These are phyloP conservation scores for Takifugu rubripes DNA, from an alignment of 2,797 vertebrate genomes.

Conservation along the genomic window DNA sequence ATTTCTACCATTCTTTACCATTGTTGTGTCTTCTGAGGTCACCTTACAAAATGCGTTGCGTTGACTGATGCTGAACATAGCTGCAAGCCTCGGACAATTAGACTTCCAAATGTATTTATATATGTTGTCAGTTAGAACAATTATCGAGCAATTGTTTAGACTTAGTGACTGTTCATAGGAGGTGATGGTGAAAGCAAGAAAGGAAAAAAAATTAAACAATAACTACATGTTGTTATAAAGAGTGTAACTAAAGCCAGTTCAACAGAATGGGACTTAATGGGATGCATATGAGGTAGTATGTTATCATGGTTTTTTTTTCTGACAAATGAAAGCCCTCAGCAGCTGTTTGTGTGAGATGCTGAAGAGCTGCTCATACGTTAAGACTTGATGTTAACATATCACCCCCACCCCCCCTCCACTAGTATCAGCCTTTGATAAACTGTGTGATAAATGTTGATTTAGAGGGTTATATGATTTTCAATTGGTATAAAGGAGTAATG, in stretches of 20 bases:
- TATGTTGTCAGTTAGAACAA: too few species aligned
- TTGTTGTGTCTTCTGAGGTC: slow-evolving; percentile 20
- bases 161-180: too few species aligned
- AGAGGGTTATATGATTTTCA: slow-evolving; percentile 63
- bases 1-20: slow-evolving; percentile 6
- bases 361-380: slow-evolving; percentile 28
- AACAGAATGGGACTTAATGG: too few species aligned
- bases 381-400: slow-evolving; percentile 45
- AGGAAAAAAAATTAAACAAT: too few species aligned
- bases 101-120: too few species aligned
- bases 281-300: neutral
- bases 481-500: slow-evolving; percentile 62
- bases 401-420: slow-evolving; percentile 18
- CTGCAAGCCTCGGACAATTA: too few species aligned
- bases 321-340: slow-evolving; percentile 8
- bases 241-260: too few species aligned
- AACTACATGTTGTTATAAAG: too few species aligned
- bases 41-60: too few species aligned
- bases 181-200: too few species aligned
- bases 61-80: too few species aligned
- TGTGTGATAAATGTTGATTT: slow-evolving; percentile 64
- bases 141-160: too few species aligned
- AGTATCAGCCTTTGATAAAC: slow-evolving; percentile 63
- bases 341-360: slow-evolving; percentile 29
- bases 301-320: neutral